Conservation (phyloP, 2,888 invertebrate species). For the Cosmorhoe ocellata region DNA sequence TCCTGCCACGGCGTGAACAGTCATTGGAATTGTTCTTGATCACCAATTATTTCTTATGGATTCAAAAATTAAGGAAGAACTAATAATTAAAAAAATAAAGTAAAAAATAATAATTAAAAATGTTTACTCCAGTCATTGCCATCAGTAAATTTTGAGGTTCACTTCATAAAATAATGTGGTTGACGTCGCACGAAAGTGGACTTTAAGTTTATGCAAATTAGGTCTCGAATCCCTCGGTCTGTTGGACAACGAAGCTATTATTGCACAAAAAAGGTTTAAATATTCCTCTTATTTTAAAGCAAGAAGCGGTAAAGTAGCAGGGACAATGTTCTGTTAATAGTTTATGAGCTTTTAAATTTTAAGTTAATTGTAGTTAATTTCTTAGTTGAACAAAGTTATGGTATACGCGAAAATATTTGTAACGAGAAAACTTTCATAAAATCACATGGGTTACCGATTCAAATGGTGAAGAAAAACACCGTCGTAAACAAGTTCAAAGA, state of each 20-base stretch:
- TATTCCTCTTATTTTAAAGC: constrained; percentile 34
- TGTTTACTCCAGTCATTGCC: constrained; percentile 31
- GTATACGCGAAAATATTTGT: too few species aligned
- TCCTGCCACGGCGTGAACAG: too few species aligned
- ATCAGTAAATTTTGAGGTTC: constrained; percentile 36
- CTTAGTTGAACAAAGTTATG: too few species aligned
- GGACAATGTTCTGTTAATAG: constrained; percentile 19
- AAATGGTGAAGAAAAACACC: too few species aligned
- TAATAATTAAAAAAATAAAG: too few species aligned
- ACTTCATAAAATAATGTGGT: constrained; percentile 33
- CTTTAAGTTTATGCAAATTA: constrained; percentile 25
- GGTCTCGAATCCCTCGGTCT: constrained; percentile 22
- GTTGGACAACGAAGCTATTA: constrained; percentile 37
- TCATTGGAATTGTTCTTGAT: too few species aligned
- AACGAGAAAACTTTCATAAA: too few species aligned
- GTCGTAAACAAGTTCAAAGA: too few species aligned
- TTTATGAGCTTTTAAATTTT: constrained; percentile 12
- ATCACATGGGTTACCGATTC: too few species aligned
- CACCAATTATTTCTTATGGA: too few species aligned
- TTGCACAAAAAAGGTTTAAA: constrained; percentile 31
- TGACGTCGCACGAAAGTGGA: constrained; percentile 25
- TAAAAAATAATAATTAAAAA: background rate
- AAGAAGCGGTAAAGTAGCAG: constrained; percentile 22
- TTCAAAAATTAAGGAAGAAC: too few species aligned
- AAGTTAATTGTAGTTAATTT: constrained; percentile 12